Percentiles rank a stretch among this genome's conserved stretches.
These are phyloP conservation scores for Dexiosoma caninum DNA, from an alignment of 2,888 invertebrate species.

Conservation along the genomic window DNA sequence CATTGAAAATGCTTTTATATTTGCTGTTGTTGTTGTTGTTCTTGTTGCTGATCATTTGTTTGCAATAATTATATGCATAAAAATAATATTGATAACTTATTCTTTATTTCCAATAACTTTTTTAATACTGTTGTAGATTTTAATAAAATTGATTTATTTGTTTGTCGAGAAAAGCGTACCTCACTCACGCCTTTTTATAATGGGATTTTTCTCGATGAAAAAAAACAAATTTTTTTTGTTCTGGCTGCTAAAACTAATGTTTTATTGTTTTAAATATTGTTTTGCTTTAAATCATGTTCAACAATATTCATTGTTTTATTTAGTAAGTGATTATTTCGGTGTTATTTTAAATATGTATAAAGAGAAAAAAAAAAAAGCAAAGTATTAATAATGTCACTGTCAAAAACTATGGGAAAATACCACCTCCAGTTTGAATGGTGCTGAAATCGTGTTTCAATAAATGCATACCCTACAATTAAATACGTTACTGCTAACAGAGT, in stretches of 20 bases:
- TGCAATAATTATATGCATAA: constrained; percentile 58
- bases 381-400: constrained; percentile 51
- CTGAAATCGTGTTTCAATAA: constrained; percentile 55
- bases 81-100: constrained; percentile 61
- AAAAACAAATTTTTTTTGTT: neutral
- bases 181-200: constrained; percentile 61
- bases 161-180: constrained; percentile 59
- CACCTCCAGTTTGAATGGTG: constrained; percentile 53
- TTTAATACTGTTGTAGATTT: constrained; percentile 21
- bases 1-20: constrained; percentile 47
- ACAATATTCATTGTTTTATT: constrained; percentile 46
- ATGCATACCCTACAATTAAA: neutral
- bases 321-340: constrained; percentile 37
- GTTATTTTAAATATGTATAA: constrained; percentile 2
- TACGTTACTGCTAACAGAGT: too few relatives aligned
- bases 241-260: constrained; percentile 7
- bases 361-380: constrained; percentile 8
- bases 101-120: constrained; percentile 47
- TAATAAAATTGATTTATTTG: constrained; percentile 61
- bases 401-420: constrained; percentile 58
- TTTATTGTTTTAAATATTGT: constrained; percentile 30
- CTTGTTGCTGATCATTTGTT: too few relatives aligned
- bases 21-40: too few relatives aligned
- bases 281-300: constrained; percentile 51
- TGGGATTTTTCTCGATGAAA: neutral